Evolutionary conservation across 2,888 invertebrate species (phyloP), one percentile per base, ranked within the genome.

Genomic region (Prosapia bicincta): DNA sequence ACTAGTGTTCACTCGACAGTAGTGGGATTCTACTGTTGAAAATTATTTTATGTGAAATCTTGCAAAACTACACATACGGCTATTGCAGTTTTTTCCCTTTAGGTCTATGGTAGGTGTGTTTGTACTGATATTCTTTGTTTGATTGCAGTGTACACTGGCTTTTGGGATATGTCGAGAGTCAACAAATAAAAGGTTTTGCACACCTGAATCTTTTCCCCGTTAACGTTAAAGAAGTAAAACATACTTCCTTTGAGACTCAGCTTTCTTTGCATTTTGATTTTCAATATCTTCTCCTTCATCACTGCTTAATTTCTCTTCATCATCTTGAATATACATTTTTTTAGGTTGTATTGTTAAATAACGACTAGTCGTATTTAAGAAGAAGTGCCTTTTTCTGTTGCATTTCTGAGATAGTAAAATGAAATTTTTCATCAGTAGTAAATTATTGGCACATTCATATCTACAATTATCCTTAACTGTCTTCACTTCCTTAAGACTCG

Each of bases 361-460:
- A n/a, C n/a, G n/a, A n/a, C n/a, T n/a, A n/a, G n/a, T n/a, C n/a
- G n/a, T n/a, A n/a, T n/a, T n/a, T n/a, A n/a, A n/a, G n/a, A n/a
- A n/a, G n/a, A n/a, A n/a, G n/a, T n/a, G n/a, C n/a, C n/a, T n/a
- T n/a, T n/a, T n/a, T n/a, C 32, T 0, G 69, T 69, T 69, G 26
- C 1, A 69, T 69, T 69, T 26, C 28, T 69, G 3, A 69, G 10
- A 69, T 25, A 69, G 13, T 69, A 69, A 15, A 9, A 28, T 30
- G 69, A 69, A 30, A 30, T 24, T 32, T 69, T 30, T 69, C 30
- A 15, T 69, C 69, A 69, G 26, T 20, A 9, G 69, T 69, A 69
- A 30, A 20, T 69, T 38, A 3, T 69, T 69, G 20, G 5, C 1
- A 30, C 69, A 32, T 15, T 20, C 25, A 26, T 69, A 69, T 15